Evolutionary conservation across 1,140 invertebrate genomes (phyloP), one percentile per base, ranked within the genome.

Genomic region (Aplysia californica): DNA sequence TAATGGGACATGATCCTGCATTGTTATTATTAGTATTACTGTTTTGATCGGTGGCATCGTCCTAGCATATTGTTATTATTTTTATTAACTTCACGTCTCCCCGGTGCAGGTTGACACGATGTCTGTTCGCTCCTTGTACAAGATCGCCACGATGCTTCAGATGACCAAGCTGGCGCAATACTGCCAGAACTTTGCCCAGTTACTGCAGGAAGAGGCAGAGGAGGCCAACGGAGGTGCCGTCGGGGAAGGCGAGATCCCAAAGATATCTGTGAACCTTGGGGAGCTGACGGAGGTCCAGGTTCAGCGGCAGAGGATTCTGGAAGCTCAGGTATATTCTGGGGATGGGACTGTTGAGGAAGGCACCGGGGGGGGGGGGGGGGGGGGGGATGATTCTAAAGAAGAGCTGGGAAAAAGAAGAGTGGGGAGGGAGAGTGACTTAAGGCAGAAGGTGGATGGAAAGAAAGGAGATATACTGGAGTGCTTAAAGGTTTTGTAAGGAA

Each of bases 101-200:
- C n/a, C n/a, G n/a, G n/a, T 78, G 6, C 75, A 80, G 41, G 75
- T 80, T 56, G 71, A 72, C 18, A 72, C 75, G 1, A 61, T 44
- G 6, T 73, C 79, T 15, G 79, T 80, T 44, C 59, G 69, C 4
- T 75, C 79, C 3, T 67, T 80, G 4, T 65, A 64, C 33, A 76
- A 76, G 26, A 80, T 80, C 10, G 79, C 79, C 20, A 73, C 75
- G 5, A 80, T 80, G 79, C 66, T 80, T 18, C 79, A 80, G 58
- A 80, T 80, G 31, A 41, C 69, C 26, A 76, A 77, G 33, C 79
- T 80, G 29, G 55, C 71, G 38, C 56, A 76, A 23, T 77, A 77
- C 75, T 80, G 79, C 44, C 75, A 80, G 58, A 69, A 80, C 58
- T 80, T 70, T 64, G 44, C 74, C 20, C 61, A 67, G 61, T 70